Percentiles rank a stretch among this genome's conserved stretches.
Evolutionary conservation across 2,888 invertebrate species (phyloP).

Genomic region (Phanerotoma sp.): DNA sequence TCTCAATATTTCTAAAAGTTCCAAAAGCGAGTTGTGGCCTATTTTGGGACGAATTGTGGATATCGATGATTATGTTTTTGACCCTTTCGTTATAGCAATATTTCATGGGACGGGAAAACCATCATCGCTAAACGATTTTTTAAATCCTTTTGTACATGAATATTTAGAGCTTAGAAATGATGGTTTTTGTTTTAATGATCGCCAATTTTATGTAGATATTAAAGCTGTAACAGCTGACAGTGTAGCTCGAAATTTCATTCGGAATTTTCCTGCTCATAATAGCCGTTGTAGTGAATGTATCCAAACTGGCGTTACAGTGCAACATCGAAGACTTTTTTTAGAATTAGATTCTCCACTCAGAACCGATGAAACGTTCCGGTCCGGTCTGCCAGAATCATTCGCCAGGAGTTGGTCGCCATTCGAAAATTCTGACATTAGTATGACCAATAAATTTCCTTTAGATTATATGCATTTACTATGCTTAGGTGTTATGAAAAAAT

Average conservation of each 20-base stretch:
- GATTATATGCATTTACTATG: conserved; percentile 26
- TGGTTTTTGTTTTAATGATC: conserved; percentile 12
- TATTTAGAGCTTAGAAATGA: neutral
- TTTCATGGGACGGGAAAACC: conserved; percentile 1
- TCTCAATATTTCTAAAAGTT: neutral
- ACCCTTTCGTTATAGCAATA: conserved; percentile 9
- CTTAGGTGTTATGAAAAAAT: conserved; percentile 18
- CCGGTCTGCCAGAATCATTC: neutral
- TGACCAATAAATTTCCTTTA: conserved; percentile 22
- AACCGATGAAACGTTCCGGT: conserved; percentile 17
- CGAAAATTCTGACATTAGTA: conserved; percentile 13
- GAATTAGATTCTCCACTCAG: conserved; percentile 8
- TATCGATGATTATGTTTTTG: neutral
- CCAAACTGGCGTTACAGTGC: conserved; percentile 7
- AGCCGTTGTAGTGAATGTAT: conserved; percentile 20
- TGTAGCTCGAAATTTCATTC: conserved; percentile 19
- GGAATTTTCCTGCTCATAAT: conserved; percentile 17
- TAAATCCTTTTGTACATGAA: conserved; percentile 12
- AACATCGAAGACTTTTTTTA: conserved; percentile 17
- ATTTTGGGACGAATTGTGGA: neutral
- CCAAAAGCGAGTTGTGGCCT: conserved; percentile 1
- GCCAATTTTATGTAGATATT: neutral
- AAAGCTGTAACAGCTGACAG: conserved; percentile 17
- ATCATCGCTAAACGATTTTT: neutral
- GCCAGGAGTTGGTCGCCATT: conserved; percentile 12